Percentiles rank a stretch among this genome's conserved stretches.
These are phyloP conservation scores for Vanessa tameamea DNA, from an alignment of 1,140 invertebrate species.

Conservation along the genomic window DNA sequence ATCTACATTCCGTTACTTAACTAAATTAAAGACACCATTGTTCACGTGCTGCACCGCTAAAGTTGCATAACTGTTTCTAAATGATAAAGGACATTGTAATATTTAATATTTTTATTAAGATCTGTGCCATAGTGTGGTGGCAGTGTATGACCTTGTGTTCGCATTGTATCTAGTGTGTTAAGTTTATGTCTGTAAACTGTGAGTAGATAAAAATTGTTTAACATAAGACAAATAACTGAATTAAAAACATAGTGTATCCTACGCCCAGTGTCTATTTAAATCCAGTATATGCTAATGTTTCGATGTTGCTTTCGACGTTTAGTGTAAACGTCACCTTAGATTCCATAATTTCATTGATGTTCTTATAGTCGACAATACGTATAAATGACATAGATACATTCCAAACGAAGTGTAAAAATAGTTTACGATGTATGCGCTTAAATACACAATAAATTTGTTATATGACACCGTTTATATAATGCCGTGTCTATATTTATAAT, in stretches of 20 bases:
- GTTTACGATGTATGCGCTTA: constrained; percentile 68
- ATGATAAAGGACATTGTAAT: constrained; percentile 61
- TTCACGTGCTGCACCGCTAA: constrained; percentile 11
- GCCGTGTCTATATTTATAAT: constrained; percentile 72
- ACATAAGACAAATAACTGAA: constrained; percentile 64
- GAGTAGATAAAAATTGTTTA: constrained; percentile 69
- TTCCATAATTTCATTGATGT: constrained; percentile 55
- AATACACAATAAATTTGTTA: constrained; percentile 64
- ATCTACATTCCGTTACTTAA: constrained; percentile 16
- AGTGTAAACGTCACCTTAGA: constrained; percentile 57
- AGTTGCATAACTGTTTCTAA: constrained; percentile 15
- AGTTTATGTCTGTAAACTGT: constrained; percentile 73
- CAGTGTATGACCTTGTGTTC: constrained; percentile 69
- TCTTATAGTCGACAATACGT: constrained; percentile 49
- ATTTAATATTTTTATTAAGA: constrained; percentile 66
- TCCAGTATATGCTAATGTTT: constrained; percentile 46
- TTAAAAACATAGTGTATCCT: constrained; percentile 54
- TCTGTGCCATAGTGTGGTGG: constrained; percentile 78
- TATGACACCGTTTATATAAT: constrained; percentile 65
- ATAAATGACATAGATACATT: constrained; percentile 66
- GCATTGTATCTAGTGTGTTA: constrained; percentile 68
- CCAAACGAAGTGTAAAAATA: constrained; percentile 55
- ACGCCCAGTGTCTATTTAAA: constrained; percentile 61
- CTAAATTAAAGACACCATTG: constrained; percentile 25
- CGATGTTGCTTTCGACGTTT: constrained; percentile 45